Base-by-base conservation (phyloP, 2,888 invertebrate genomes). In the Drosophila paranaensis region DNA sequence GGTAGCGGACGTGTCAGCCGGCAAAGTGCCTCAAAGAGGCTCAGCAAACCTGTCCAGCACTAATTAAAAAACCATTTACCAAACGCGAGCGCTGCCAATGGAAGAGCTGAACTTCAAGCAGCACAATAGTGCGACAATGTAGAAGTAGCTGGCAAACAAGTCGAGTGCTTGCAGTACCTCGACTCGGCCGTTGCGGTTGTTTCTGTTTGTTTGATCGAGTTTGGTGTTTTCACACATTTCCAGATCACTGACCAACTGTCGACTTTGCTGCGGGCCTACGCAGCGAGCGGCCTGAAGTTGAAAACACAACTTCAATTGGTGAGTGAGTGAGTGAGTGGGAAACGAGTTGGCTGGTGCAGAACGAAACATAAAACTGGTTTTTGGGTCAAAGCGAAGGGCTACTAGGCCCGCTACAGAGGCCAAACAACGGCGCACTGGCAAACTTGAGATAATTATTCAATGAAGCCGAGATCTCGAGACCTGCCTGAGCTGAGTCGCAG, bases 361-460 rank as follows among this genome's bases (percentile, higher is more conserved):
- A 67, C 78, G 56, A 68, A 77, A 70, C 57, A 55, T 20, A 70
- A 82, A 82, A 84, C 84, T 87, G 84, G 84, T 84, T 84, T 85
- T 87, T 79, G 84, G 87, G 74, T 76, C 77, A 77, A 67, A 70
- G 72, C 70, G 75, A 77, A 74, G 71, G 80, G 79, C 79, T 74
- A 45, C 14, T 9, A 5, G 40, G 40, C 16, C 54, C 54, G 63
- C 61, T 67, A 54, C 69, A 46, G 58, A 66, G 72, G 72, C 67
- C 67, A 74, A 56, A 56, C 70, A 77, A 58, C 69, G 64, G 75
- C 67, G 67, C 78, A 85, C 83, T 76, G 85, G 83, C 79, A 87
- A 84, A 77, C 82, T 79, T 83, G 74, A 83, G 77, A 84, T 84
- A 87, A 84, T 84, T 84, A 87, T 87, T 84, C 79, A 84, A 87